These are phyloP conservation scores for Neuroscelio doddi DNA, from an alignment of 2,888 invertebrate species.

Conservation along the genomic window DNA sequence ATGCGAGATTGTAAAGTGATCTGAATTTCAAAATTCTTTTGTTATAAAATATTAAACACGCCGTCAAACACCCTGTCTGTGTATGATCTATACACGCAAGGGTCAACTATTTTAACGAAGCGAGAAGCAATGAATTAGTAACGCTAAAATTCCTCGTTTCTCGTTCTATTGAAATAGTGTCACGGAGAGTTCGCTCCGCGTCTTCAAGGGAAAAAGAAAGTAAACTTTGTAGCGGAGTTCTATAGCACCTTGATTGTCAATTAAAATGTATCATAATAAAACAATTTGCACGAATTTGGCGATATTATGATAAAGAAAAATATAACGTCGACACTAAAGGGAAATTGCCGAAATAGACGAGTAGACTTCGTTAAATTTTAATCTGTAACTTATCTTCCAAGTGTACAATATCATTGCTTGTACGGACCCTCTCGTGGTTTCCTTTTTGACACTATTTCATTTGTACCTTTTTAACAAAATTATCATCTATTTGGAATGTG, in stretches of 20 bases:
- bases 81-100: too few species aligned
- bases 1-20: too few species aligned
- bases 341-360: constrained; percentile 15
- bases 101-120: not conserved
- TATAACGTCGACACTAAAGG: constrained; percentile 11
- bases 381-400: constrained; percentile 27
- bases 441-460: constrained; percentile 30
- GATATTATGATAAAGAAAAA: constrained; percentile 8
- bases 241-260: constrained; percentile 36
- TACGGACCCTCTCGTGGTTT: constrained; percentile 21
- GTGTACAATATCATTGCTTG: constrained; percentile 25
- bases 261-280: constrained; percentile 24
- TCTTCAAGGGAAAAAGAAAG: constrained; percentile 30
- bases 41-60: too few species aligned
- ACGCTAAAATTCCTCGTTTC: too few species aligned
- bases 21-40: too few species aligned
- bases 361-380: constrained; percentile 24
- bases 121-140: too few species aligned
- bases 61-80: too few species aligned
- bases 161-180: too few species aligned
- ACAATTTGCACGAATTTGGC: constrained; percentile 18
- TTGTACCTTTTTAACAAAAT: too few species aligned
- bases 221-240: constrained; percentile 37
- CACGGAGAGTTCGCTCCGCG: not conserved
- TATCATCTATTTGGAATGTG: too few species aligned